phyloP scores from a whole-genome alignment of 2,888 invertebrate genomes.

The Ephialtes manifestator region DNA sequence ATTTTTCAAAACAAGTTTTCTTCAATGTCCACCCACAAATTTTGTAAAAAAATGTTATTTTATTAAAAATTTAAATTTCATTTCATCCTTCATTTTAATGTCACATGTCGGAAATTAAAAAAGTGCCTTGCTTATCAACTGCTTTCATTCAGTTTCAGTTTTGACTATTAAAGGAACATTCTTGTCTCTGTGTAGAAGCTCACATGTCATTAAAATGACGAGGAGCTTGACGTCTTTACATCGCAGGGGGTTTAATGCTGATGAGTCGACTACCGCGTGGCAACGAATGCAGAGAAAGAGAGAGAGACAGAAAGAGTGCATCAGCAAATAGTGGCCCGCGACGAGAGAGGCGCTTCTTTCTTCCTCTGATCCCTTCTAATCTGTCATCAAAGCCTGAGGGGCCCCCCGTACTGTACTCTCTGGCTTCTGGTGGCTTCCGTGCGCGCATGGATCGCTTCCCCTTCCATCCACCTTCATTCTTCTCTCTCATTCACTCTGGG shows the following conservation, averaged over 20 bases:
- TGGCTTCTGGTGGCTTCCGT: slow-evolving; percentile 58
- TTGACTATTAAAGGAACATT: too few relatives aligned
- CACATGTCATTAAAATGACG: neutral
- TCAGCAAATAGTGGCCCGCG: slow-evolving; percentile 17
- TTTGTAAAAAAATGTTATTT: too few relatives aligned
- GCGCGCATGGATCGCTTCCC: slow-evolving; percentile 46
- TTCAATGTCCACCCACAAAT: too few relatives aligned
- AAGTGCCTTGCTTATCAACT: too few relatives aligned
- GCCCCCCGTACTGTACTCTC: slow-evolving; percentile 73
- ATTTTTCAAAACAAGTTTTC: too few relatives aligned
- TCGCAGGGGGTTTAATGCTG: slow-evolving; percentile 8
- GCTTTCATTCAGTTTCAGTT: too few relatives aligned
- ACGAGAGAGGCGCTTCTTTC: slow-evolving; percentile 60
- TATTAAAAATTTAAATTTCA: too few relatives aligned
- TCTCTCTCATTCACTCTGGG: slow-evolving; percentile 36
- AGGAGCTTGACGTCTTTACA: neutral
- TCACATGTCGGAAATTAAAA: too few relatives aligned
- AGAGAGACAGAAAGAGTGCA: neutral
- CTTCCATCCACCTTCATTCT: slow-evolving; percentile 37
- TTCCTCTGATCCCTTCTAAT: slow-evolving; percentile 78
- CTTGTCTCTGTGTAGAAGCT: too few relatives aligned
- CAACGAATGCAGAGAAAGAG: slow-evolving; percentile 20
- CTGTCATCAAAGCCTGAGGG: slow-evolving; percentile 81
- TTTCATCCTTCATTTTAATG: too few relatives aligned
- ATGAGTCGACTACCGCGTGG: slow-evolving; percentile 40